Evolutionary conservation across 2,113 vertebrate species (phyloP), one percentile per base, ranked within the genome.

Genomic region (Dasyurus viverrinus): DNA sequence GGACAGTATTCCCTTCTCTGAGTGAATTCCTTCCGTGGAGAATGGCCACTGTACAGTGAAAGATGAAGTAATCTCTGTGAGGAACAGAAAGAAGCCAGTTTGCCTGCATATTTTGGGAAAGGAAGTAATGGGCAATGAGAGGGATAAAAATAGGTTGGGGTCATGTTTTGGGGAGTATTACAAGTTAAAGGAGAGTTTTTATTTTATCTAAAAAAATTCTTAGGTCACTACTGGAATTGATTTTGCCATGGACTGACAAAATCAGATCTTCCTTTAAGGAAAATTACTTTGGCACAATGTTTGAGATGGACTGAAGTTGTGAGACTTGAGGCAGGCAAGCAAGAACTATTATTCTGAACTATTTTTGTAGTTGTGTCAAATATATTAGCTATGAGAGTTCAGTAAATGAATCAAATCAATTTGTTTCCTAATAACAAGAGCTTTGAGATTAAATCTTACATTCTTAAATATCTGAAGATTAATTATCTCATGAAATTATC

Each of bases 401-500:
- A 84, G 68, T 42, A 42, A 93, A 90, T 92, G 91, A 95, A 25
- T 46, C 53, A 47, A 22, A 94, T 0, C 95, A 91, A 89, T 97
- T 96, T 92, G n/a, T 91, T 94, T 94, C 12, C 92, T 89, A 91
- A 97, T 94, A 91, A 52, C 92, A 95, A 93, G 16, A 96, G 57
- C n/a, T 84, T 76, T 84, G n/a, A 42, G 36, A 84, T 84, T 84
- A 92, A 46, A 92, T 93, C 68, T 8, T 48, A 23, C 19, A 89
- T 93, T 94, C 57, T 48, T 60, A 96, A 89, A 16, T 96, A 91
- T 95, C 94, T 27, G 91, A 26, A 5, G 36, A 3, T 92, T 97
- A 25, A 55, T 94, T 47, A 60, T 95, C 53, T 26, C 42, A 2
- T 95, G 36, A 96, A 95, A 90, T 42, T 94, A 46, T 48, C 91